Evolutionary conservation across 2,113 vertebrate genomes (phyloP).

Genomic region (Phaetusa simplex): DNA sequence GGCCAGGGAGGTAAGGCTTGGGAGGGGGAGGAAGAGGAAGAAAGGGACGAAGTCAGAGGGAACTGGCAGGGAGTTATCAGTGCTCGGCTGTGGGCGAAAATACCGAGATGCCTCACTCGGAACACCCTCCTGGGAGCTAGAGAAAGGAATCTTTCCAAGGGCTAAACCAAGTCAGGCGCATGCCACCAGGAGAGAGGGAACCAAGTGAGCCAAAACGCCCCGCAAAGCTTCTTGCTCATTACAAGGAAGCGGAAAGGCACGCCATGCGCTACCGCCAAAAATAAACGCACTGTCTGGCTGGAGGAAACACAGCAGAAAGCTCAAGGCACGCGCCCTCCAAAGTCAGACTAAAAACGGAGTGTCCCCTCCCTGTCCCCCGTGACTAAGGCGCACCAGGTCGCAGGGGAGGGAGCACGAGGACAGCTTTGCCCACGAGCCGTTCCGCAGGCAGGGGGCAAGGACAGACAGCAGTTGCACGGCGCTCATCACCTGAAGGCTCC

Average conservation of each 20-base stretch:
- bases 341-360: neutral
- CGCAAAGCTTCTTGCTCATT: neutral
- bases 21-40: neutral
- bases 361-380: neutral
- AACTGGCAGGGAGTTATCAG: neutral
- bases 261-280: neutral
- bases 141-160: neutral
- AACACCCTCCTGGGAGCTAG: neutral
- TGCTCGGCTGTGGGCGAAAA: neutral
- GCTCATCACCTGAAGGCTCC: neutral
- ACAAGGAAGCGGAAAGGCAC: neutral
- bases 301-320: neutral
- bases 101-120: neutral
- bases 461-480: neutral
- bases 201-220: rapidly evolving
- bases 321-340: neutral
- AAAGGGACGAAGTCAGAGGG: neutral
- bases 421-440: neutral
- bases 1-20: neutral
- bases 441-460: neutral
- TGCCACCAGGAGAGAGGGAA: neutral
- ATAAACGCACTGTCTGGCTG: neutral
- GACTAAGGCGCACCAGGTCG: neutral
- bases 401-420: neutral
- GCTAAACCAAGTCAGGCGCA: rapidly evolving